Evolutionary conservation across 1,140 invertebrate species (phyloP).

Genomic region (Teleogryllus occipitalis): DNA sequence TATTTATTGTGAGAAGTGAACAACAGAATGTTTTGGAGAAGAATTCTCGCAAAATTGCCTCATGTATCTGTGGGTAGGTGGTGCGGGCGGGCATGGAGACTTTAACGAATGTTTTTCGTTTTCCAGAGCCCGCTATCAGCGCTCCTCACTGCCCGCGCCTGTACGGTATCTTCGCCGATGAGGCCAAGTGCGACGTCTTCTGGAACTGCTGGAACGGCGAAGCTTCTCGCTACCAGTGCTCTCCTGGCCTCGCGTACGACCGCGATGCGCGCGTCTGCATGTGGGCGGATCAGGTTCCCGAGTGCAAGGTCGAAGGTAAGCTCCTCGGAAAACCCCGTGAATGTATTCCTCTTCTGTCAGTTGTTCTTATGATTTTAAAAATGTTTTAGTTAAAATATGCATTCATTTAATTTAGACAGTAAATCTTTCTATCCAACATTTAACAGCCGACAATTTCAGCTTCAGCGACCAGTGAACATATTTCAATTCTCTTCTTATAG

Average conservation of each 20-base stretch:
- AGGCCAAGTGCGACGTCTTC: slow-evolving; percentile 82
- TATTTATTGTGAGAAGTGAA: too few relatives aligned
- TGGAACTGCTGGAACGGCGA: slow-evolving; percentile 96
- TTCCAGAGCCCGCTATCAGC: slow-evolving; percentile 70
- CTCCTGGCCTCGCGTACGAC: slow-evolving; percentile 88
- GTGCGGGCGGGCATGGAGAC: too few relatives aligned
- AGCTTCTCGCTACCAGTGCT: slow-evolving; percentile 85
- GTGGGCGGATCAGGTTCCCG: slow-evolving; percentile 89
- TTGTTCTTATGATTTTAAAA: neutral
- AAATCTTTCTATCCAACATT: neutral
- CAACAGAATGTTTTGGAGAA: too few relatives aligned
- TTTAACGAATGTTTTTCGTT: neutral
- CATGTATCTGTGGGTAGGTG: too few relatives aligned
- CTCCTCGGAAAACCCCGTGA: slow-evolving; percentile 20
- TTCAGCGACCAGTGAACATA: too few relatives aligned
- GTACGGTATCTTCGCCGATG: slow-evolving; percentile 88
- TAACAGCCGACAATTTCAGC: too few relatives aligned
- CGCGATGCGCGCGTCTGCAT: slow-evolving; percentile 85
- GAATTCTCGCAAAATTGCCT: too few relatives aligned
- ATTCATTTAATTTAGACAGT: neutral
- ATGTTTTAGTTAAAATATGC: neutral
- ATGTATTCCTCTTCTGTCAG: too few relatives aligned
- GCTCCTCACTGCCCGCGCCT: slow-evolving; percentile 77
- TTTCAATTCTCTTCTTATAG: too few relatives aligned
- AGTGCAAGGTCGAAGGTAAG: slow-evolving; percentile 78